Evolutionary conservation across 2,797 vertebrate genomes (phyloP), one percentile per base, ranked within the genome.

Genomic region (Diplodus puntazzo): DNA sequence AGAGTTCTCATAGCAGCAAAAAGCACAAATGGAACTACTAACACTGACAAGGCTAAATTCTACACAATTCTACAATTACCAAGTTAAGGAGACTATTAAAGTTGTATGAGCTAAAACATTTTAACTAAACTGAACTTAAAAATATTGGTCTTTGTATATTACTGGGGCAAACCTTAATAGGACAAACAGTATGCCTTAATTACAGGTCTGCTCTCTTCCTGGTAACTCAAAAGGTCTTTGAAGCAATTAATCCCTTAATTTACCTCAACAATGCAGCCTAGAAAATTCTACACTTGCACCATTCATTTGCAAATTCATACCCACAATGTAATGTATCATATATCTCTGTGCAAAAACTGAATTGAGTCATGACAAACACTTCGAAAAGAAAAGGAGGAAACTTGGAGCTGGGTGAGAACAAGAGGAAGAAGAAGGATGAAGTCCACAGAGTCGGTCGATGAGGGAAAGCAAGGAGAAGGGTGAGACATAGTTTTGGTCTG

Each of bases 401-500:
- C 20, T 61, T 50, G 9, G 10, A 71, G 45, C 23, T 50, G 46
- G 69, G 67, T 81, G 57, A 76, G 62, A 82, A 89, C 80, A 73
- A 34, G 65, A 58, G 66, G 14, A 69, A 70, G n/a, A 77, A 59
- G 49, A 72, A 78, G 59, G 46, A 55, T 18, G 54, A 69, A 13
- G 61, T 90, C 75, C 57, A 69, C 54, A 66, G 1, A 75, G 75
- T 4, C 11, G 30, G 66, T 76, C 76, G 69, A 87, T 43, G 50
- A 63, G 25, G 87, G 70, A 89, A 81, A 86, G 77, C 78, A 81
- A 69, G 55, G 64, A 53, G 66, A 53, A 73, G 60, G 71, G 69
- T 87, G 80, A 88, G 80, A 92, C 85, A 90, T 91, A 88, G 30
- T 91, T 91, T 78, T 90, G 88, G 86, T 90, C 75, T 87, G 80